phyloP scores from a whole-genome alignment of 2,113 vertebrate genomes.

The Ciconia maguari region DNA sequence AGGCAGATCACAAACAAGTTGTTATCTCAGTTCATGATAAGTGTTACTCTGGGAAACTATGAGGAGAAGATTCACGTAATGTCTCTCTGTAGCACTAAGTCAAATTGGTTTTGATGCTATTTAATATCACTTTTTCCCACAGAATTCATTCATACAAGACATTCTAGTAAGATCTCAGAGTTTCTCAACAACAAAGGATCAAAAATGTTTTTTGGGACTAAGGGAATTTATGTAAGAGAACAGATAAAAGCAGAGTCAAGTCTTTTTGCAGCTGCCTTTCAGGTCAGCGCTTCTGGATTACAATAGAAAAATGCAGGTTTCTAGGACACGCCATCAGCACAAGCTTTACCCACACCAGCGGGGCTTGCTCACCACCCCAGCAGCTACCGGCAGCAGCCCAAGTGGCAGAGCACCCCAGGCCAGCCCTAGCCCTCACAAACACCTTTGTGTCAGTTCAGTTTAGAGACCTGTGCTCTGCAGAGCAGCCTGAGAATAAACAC shows the following conservation, averaged over 20 bases:
- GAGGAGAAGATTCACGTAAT: not conserved
- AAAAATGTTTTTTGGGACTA: not conserved
- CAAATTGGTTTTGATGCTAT: not conserved
- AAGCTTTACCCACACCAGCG: accelerated
- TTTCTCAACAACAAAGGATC: not conserved
- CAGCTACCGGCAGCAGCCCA: accelerated
- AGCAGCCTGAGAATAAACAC: not conserved
- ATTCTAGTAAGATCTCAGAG: not conserved
- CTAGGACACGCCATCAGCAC: not conserved
- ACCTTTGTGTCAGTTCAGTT: accelerated
- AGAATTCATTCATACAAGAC: not conserved
- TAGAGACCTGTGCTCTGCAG: not conserved
- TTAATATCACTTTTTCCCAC: not conserved
- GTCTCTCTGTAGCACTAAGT: not conserved
- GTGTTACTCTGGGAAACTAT: not conserved
- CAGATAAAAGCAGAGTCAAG: not conserved
- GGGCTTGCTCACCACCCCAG: not conserved
- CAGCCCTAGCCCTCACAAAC: not conserved
- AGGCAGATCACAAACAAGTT: not conserved
- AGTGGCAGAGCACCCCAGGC: accelerated
- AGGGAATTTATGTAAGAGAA: accelerated
- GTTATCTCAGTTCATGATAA: not conserved
- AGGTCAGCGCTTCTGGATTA: not conserved
- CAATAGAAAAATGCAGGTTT: not conserved
- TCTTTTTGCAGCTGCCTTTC: not conserved